These are phyloP conservation scores for Drosophila flavopinicola DNA, from an alignment of 2,888 invertebrate species.

Conservation along the genomic window DNA sequence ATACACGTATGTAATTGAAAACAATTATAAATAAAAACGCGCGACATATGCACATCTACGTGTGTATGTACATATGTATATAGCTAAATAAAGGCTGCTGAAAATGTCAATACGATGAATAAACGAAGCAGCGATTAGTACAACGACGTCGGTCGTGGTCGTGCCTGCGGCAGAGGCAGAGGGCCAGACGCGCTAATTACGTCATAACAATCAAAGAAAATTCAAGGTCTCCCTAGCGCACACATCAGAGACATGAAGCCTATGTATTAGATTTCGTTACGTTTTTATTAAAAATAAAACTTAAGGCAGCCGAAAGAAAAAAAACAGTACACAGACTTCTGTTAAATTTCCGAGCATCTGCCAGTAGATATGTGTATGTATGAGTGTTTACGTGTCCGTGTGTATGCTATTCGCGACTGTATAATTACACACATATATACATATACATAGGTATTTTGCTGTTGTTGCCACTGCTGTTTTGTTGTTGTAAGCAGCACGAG, in stretches of 20 bases:
- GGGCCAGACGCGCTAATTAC: conserved; percentile 81
- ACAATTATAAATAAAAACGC: conserved; percentile 56
- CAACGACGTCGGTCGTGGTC: conserved; percentile 64
- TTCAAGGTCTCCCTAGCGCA: conserved; percentile 82
- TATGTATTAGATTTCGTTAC: conserved; percentile 78
- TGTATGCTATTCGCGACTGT: conserved; percentile 63
- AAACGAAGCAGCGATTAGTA: conserved; percentile 76
- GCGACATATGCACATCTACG: conserved; percentile 53
- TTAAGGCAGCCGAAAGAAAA: conserved; percentile 35
- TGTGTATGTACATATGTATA: conserved; percentile 17
- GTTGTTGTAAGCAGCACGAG: conserved; percentile 57
- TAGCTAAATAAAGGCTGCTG: conserved; percentile 69
- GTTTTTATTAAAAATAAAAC: conserved; percentile 75
- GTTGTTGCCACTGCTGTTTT: conserved; percentile 48
- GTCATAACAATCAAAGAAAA: conserved; percentile 83
- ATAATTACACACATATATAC: conserved; percentile 62
- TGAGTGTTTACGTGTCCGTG: conserved; percentile 37
- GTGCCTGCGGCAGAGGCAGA: conserved; percentile 50
- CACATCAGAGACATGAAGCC: conserved; percentile 55
- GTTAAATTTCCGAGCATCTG: conserved; percentile 41
- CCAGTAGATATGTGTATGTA: conserved; percentile 23
- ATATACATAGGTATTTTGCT: conserved; percentile 43
- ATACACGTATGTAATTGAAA: conserved; percentile 6
- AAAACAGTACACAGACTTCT: conserved; percentile 52
- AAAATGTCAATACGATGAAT: conserved; percentile 78